A percentile compares a stretch with the other conserved stretches of the same genome.
Evolutionary conservation across 2,888 invertebrate genomes (phyloP).

Genomic region (Aphidoletes aphidimyza): DNA sequence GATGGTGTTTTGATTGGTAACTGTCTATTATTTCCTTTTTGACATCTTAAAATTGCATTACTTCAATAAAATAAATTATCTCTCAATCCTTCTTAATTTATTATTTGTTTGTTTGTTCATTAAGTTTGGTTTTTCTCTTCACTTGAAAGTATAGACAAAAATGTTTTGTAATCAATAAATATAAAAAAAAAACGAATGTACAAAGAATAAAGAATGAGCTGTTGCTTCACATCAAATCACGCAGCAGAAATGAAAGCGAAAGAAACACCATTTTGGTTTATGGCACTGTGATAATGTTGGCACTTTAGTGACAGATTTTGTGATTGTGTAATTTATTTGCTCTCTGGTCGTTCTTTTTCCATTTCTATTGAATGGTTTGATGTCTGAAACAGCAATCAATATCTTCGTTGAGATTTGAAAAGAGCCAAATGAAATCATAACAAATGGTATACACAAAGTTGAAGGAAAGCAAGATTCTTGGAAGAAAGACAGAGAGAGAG

Average conservation of each 20-base stretch:
- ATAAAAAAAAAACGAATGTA: background rate
- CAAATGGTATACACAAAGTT: background rate
- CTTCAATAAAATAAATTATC: background rate
- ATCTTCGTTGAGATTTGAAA: background rate
- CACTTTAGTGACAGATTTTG: background rate
- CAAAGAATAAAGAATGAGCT: no score
- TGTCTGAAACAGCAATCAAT: conserved; percentile 5
- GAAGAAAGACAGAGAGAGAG: background rate
- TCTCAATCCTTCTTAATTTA: conserved; percentile 15
- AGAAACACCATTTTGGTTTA: no score
- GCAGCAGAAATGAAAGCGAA: no score
- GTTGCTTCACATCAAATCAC: no score
- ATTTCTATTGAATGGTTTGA: background rate
- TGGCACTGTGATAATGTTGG: no score
- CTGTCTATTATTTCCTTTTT: conserved; percentile 26
- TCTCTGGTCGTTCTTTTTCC: background rate
- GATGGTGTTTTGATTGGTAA: background rate
- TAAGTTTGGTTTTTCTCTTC: background rate
- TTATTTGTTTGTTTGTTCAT: background rate
- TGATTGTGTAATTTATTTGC: background rate
- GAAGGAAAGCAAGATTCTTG: background rate
- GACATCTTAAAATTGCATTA: background rate
- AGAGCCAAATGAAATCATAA: conserved; percentile 6
- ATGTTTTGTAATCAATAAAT: background rate
- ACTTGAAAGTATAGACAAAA: conserved; percentile 37